Conservation (phyloP, 2,888 invertebrate species). For the Monoplex corrugatus region DNA sequence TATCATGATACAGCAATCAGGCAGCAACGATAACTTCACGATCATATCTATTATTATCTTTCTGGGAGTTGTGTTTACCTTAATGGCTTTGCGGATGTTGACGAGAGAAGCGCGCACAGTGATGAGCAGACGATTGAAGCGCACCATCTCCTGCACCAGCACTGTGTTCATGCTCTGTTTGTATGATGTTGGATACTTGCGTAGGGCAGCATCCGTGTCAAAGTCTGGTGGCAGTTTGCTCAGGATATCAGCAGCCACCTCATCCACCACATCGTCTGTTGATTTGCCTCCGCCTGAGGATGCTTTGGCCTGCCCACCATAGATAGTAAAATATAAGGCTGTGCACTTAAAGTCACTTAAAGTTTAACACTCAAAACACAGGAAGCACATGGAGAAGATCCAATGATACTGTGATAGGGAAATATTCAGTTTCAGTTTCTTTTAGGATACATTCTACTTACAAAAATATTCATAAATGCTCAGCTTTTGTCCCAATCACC, state of each 20-base stretch:
- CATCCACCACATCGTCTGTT: conserved; percentile 90
- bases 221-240: conserved; percentile 82
- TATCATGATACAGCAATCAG: no score
- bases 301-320: conserved; percentile 74
- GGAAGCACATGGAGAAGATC: no score
- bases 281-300: conserved; percentile 84
- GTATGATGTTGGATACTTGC: conserved; percentile 82
- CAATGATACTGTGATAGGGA: no score
- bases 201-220: conserved; percentile 80
- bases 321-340: background rate
- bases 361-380: no score
- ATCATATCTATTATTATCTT: no score
- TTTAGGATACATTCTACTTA: no score
- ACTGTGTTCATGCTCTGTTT: conserved; percentile 83
- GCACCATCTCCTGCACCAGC: conserved; percentile 82
- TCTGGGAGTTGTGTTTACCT: no score
- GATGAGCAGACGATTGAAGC: conserved; percentile 81
- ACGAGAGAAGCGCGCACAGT: conserved; percentile 78
- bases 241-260: conserved; percentile 90
- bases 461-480: no score
- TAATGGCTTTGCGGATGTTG: conserved; percentile 81
- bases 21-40: no score
- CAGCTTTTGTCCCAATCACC: no score
- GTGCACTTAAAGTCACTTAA: background rate
- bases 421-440: no score